phyloP scores from a whole-genome alignment of 2,888 invertebrate genomes.

The Micropterix aruncella region DNA sequence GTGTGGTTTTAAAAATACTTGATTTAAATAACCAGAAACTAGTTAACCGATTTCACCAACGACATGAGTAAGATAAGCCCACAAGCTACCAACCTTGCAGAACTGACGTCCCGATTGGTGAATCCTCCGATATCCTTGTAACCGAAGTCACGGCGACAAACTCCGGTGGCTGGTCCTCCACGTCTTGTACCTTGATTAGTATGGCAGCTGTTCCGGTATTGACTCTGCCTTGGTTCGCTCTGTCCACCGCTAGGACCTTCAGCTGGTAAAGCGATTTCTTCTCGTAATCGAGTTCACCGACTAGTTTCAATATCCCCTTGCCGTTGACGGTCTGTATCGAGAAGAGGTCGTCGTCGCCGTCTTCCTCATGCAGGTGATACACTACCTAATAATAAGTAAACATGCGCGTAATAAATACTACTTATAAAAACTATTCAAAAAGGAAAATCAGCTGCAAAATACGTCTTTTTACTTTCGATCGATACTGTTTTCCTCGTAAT shows the following conservation, averaged over 20 bases:
- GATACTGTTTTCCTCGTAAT: too few relatives aligned
- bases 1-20: too few relatives aligned
- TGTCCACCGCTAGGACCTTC: conserved; percentile 66
- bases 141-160: conserved; percentile 79
- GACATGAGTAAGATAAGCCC: too few relatives aligned
- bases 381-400: conserved; percentile 54
- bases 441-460: too few relatives aligned
- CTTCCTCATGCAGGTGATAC: conserved; percentile 71
- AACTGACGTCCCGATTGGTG: conserved; percentile 66
- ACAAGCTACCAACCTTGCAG: conserved; percentile 60
- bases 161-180: conserved; percentile 85
- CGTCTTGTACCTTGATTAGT: conserved; percentile 73
- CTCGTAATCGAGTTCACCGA: conserved; percentile 72
- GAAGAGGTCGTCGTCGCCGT: conserved; percentile 64
- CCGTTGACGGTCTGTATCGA: conserved; percentile 72
- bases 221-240: conserved; percentile 68
- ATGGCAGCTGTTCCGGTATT: conserved; percentile 85
- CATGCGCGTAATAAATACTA: too few relatives aligned
- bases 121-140: conserved; percentile 78
- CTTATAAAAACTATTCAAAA: too few relatives aligned
- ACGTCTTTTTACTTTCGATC: too few relatives aligned
- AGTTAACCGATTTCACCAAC: too few relatives aligned
- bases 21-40: too few relatives aligned
- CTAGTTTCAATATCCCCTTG: conserved; percentile 67
- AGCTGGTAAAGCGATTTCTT: conserved; percentile 76